phyloP scores from a whole-genome alignment of 2,113 vertebrate genomes.

The Oryzias celebensis region DNA sequence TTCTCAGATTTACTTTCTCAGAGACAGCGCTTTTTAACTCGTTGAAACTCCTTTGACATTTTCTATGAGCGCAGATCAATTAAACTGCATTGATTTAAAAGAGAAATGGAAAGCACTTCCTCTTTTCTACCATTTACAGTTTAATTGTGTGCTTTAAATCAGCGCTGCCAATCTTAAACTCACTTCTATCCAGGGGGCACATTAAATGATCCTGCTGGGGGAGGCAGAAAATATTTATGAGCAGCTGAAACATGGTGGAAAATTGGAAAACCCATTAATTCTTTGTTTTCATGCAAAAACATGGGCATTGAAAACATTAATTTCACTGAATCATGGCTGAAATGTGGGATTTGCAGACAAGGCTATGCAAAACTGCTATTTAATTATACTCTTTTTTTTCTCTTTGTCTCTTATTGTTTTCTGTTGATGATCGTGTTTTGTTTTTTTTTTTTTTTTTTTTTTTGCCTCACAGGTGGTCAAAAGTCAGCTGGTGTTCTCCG shows the following conservation, averaged over 20 bases:
- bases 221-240: slow-evolving; percentile 3
- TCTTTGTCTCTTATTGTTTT: slow-evolving; percentile 1
- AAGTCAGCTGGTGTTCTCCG: slow-evolving; percentile 88
- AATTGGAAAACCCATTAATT: neutral
- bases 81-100: slow-evolving; percentile 2
- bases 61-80: neutral
- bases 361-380: slow-evolving; percentile 3
- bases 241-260: slow-evolving; percentile 1
- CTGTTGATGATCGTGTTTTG: neutral
- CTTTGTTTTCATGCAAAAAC: no score
- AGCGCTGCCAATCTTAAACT: neutral
- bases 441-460: neutral
- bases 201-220: neutral
- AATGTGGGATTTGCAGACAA: neutral
- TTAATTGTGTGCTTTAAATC: slow-evolving; percentile 10
- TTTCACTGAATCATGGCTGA: neutral
- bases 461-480: slow-evolving; percentile 78
- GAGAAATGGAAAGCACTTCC: neutral
- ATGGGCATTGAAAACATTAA: neutral
- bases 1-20: no score
- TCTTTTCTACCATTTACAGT: neutral
- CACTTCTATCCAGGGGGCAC: neutral
- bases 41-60: neutral
- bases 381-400: slow-evolving; percentile 12
- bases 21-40: neutral